These are phyloP conservation scores for Turritopsis rubra DNA, from an alignment of 30 jellyfish, hydroid and myxozoan species.

Conservation along the genomic window DNA sequence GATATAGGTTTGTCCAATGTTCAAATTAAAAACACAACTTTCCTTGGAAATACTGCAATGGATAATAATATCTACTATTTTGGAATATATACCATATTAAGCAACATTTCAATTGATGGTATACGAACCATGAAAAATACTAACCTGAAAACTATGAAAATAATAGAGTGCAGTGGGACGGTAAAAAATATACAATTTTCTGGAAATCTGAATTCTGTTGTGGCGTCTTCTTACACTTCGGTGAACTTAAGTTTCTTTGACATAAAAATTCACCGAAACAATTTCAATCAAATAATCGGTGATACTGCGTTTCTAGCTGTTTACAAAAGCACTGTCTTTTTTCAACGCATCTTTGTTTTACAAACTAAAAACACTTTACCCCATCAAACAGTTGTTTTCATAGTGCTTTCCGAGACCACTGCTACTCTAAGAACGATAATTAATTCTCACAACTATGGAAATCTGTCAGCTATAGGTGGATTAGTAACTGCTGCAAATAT, in stretches of 20 bases:
- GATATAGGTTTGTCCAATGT: background rate
- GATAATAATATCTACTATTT: too few relatives aligned
- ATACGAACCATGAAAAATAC: background rate
- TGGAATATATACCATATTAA: background rate
- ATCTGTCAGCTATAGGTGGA: background rate
- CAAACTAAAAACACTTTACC: background rate
- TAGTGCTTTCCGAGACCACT: background rate
- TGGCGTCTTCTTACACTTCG: background rate
- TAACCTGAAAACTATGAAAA: background rate
- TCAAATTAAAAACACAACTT: background rate
- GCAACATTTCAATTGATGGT: background rate
- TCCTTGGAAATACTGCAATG: background rate
- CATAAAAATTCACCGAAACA: too few relatives aligned
- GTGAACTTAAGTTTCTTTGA: background rate
- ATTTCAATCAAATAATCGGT: background rate
- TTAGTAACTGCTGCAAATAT: background rate
- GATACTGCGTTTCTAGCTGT: background rate
- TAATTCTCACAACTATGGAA: background rate
- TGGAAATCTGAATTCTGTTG: background rate
- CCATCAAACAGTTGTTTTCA: background rate
- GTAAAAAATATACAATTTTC: background rate
- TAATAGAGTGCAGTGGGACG: background rate
- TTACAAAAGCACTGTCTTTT: background rate
- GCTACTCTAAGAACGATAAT: background rate
- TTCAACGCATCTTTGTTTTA: background rate